phyloP scores from a whole-genome alignment of 2,888 invertebrate species.

The Actias luna region DNA sequence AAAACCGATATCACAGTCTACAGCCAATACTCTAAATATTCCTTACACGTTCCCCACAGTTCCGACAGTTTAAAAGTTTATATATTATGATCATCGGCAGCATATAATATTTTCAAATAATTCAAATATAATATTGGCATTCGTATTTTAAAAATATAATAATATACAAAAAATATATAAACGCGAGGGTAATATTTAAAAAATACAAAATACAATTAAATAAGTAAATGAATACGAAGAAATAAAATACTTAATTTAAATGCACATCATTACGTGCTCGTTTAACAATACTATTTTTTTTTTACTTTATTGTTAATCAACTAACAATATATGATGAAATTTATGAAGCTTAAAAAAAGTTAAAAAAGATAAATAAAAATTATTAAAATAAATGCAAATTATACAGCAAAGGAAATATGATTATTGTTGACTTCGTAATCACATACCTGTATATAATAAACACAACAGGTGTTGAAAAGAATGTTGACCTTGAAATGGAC shows the following conservation, averaged over 20 bases:
- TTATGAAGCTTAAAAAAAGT: background rate
- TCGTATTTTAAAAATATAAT: background rate
- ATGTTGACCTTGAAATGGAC: slow-evolving; percentile 64
- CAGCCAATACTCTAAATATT: background rate
- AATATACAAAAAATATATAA: background rate
- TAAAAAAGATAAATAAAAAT: background rate
- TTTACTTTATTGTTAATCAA: too few relatives aligned
- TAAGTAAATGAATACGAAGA: background rate
- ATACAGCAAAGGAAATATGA: background rate
- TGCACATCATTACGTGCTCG: too few relatives aligned
- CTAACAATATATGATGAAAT: background rate
- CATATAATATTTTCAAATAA: too few relatives aligned
- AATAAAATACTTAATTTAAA: background rate
- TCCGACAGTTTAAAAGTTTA: background rate
- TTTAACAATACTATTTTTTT: too few relatives aligned
- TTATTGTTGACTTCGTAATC: slow-evolving; percentile 39
- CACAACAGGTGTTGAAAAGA: slow-evolving; percentile 73
- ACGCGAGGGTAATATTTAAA: background rate
- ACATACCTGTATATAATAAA: slow-evolving; percentile 64
- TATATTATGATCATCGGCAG: background rate
- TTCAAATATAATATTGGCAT: background rate
- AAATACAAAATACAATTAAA: background rate
- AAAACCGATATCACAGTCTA: too few relatives aligned
- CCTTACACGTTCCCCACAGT: background rate
- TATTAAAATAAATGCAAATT: background rate